phyloP scores from a whole-genome alignment of 1,140 invertebrate genomes.

The Drosophila nasuta region DNA sequence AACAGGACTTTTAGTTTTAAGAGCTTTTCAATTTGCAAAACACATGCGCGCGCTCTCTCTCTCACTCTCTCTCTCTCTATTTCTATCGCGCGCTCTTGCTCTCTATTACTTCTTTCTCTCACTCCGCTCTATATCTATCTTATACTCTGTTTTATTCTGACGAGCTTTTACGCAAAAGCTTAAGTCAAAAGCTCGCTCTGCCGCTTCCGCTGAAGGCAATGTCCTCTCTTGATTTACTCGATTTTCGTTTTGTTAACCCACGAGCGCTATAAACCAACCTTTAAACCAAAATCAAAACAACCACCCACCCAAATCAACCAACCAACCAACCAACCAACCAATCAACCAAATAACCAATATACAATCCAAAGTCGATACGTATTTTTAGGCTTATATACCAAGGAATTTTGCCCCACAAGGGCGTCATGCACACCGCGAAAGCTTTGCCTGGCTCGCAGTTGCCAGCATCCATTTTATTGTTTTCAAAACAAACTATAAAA shows the following conservation, averaged over 20 bases:
- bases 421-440: slow-evolving; percentile 53
- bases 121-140: slow-evolving; percentile 6
- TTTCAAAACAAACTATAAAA: slow-evolving; percentile 4
- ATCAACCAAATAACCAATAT: slow-evolving; percentile 43
- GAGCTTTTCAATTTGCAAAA: slow-evolving; percentile 63
- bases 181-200: slow-evolving; percentile 49
- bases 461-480: slow-evolving; percentile 1
- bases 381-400: slow-evolving; percentile 83
- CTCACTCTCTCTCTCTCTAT: slow-evolving; percentile 9
- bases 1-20: slow-evolving; percentile 61
- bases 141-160: slow-evolving; percentile 17
- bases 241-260: slow-evolving; percentile 55
- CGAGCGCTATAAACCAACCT: slow-evolving; percentile 54
- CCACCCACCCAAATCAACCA: slow-evolving; percentile 26
- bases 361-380: slow-evolving; percentile 85
- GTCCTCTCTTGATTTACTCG: slow-evolving; percentile 42
- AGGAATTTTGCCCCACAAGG: slow-evolving; percentile 37
- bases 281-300: slow-evolving; percentile 49
- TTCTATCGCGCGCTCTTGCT: slow-evolving; percentile 27
- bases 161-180: slow-evolving; percentile 30
- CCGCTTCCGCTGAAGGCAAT: slow-evolving; percentile 42
- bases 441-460: slow-evolving; percentile 64
- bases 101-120: slow-evolving; percentile 40
- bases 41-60: slow-evolving; percentile 37
- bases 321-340: slow-evolving; percentile 47